phyloP scores from a whole-genome alignment of 2,113 vertebrate genomes.

The Zosterops pallidus region DNA sequence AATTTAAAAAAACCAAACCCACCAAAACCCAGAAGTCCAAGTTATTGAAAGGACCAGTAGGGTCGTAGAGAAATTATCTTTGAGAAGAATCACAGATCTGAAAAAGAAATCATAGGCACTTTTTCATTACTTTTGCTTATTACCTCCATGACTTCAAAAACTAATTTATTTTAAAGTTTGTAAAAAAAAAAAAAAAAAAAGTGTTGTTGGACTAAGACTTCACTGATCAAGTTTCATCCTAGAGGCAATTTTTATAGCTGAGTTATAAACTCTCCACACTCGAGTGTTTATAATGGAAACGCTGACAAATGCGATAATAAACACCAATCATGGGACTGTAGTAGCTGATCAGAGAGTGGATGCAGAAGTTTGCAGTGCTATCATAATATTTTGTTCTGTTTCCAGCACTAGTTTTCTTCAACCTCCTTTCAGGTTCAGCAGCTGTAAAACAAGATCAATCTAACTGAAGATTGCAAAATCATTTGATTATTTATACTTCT shows the following conservation, averaged over 20 bases:
- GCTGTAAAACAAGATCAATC: conserved; percentile 31
- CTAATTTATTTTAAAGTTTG: conserved; percentile 6
- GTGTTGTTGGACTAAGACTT: not conserved
- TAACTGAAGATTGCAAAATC: conserved; percentile 38
- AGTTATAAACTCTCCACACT: conserved; percentile 43
- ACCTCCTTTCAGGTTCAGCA: conserved; percentile 44
- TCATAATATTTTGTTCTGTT: conserved; percentile 59
- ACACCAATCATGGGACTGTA: conserved; percentile 28
- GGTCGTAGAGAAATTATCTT: not conserved
- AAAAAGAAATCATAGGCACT: not conserved
- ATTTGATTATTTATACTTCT: conserved; percentile 73
- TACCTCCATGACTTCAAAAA: not conserved
- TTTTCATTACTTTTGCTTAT: not conserved
- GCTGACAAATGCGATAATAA: conserved; percentile 63
- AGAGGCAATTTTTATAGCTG: conserved; percentile 44
- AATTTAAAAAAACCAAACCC: not conserved
- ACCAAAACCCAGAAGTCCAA: not conserved
- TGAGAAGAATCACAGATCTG: not conserved
- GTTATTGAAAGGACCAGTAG: not conserved
- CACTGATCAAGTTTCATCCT: conserved; percentile 45
- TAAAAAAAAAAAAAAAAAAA: not conserved
- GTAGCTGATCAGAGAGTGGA: conserved; percentile 42
- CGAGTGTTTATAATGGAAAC: conserved; percentile 54
- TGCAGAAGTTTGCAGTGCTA: conserved; percentile 8
- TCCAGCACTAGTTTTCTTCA: conserved; percentile 54